phyloP scores from a whole-genome alignment of 2,797 vertebrate species.

The Pteronotus mesoamericanus region DNA sequence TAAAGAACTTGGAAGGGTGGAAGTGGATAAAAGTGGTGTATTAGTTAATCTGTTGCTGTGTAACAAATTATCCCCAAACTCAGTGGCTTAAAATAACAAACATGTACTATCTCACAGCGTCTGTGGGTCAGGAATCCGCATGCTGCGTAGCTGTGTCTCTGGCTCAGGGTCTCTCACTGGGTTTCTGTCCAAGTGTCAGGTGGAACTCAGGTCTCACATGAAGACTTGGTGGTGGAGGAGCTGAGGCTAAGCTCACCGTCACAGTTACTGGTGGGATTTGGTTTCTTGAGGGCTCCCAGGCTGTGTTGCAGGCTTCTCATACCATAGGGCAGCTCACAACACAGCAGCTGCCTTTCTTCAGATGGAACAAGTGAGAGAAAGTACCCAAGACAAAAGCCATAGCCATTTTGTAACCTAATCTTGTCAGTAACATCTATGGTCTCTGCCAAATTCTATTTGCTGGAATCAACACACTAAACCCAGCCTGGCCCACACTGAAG shows the following conservation, averaged over 20 bases:
- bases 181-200: no score
- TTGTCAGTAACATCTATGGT: background rate
- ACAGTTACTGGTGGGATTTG: rapidly evolving
- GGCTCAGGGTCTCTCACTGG: background rate
- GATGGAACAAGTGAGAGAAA: background rate
- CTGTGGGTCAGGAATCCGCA: background rate
- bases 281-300: background rate
- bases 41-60: background rate
- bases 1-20: background rate
- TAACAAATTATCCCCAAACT: background rate
- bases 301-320: background rate
- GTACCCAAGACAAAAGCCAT: background rate
- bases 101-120: background rate
- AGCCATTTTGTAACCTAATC: background rate
- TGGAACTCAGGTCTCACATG: background rate
- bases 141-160: background rate
- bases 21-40: background rate
- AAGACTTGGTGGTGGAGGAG: rapidly evolving
- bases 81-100: background rate
- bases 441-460: background rate
- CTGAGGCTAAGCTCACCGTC: background rate
- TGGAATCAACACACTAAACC: background rate
- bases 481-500: background rate
- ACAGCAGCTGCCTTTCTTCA: background rate
- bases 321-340: background rate